Percentiles rank a stretch among this genome's conserved stretches.
Evolutionary conservation across 2,797 vertebrate species (phyloP).

Genomic region (Astyanax mexicanus): DNA sequence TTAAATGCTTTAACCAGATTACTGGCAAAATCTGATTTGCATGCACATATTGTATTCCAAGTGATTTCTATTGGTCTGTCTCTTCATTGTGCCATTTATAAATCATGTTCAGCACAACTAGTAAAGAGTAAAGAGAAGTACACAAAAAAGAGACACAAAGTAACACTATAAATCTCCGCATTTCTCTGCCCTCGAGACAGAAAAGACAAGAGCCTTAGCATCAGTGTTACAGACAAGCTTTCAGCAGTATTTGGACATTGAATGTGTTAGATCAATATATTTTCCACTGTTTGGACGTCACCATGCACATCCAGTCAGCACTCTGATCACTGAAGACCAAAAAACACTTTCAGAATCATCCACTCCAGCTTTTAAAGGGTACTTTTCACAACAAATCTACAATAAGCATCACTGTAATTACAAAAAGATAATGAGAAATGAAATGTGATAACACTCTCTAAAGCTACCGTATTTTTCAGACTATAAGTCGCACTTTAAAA

Average conservation of each 20-base stretch:
- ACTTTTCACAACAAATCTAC: not conserved
- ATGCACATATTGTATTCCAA: too few relatives aligned
- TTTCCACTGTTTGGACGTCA: not conserved
- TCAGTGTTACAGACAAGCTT: not conserved
- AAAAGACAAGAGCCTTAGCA: not conserved
- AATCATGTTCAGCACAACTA: too few relatives aligned
- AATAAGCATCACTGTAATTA: not conserved
- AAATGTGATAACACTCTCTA: too few relatives aligned
- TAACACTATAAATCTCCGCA: too few relatives aligned
- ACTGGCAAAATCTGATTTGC: too few relatives aligned
- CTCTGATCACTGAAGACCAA: not conserved
- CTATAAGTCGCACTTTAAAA: too few relatives aligned
- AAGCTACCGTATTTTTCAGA: too few relatives aligned
- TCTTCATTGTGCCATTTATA: too few relatives aligned
- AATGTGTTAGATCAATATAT: slow-evolving; percentile 15
- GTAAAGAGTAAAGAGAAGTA: too few relatives aligned
- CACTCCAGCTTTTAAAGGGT: not conserved
- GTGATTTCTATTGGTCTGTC: too few relatives aligned
- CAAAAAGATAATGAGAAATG: not conserved
- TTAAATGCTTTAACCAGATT: too few relatives aligned
- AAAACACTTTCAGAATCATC: not conserved
- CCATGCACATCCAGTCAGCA: not conserved
- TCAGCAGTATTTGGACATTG: not conserved
- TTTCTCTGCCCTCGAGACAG: not conserved
- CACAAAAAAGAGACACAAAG: too few relatives aligned